phyloP scores from a whole-genome alignment of 2,888 invertebrate genomes.

The Philonicus albiceps region DNA sequence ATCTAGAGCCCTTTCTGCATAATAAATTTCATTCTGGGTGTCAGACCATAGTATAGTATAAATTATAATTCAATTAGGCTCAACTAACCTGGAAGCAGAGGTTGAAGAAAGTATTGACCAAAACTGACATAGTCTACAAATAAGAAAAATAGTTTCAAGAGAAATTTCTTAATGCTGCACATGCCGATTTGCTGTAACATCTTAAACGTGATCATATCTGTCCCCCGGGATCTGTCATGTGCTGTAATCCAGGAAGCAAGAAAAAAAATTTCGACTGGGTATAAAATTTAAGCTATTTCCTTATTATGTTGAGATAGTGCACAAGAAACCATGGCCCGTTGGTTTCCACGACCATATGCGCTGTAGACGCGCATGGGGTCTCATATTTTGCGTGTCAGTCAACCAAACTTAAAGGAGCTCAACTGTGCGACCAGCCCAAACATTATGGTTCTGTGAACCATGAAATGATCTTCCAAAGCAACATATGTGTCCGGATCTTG shows the following conservation, averaged over 20 bases:
- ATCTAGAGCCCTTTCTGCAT: not conserved
- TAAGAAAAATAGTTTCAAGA: not conserved
- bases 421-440: slow-evolving; percentile 11
- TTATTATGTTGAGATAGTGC: slow-evolving; percentile 22
- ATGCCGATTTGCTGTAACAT: not conserved
- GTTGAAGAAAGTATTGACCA: not conserved
- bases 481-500: slow-evolving; percentile 36
- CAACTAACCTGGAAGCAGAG: not conserved
- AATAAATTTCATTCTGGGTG: not conserved
- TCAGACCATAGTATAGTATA: not conserved
- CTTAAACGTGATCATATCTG: not conserved
- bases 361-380: not conserved
- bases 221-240: not conserved
- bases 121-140: not conserved
- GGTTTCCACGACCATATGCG: slow-evolving; percentile 28
- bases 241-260: slow-evolving; percentile 25
- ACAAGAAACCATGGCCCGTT: slow-evolving; percentile 12
- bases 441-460: slow-evolving; percentile 46
- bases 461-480: slow-evolving; percentile 45
- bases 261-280: not conserved
- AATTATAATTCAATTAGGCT: slow-evolving; percentile 4
- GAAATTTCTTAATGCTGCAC: not conserved
- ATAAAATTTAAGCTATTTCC: slow-evolving; percentile 35
- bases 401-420: slow-evolving; percentile 4
- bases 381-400: slow-evolving; percentile 34